phyloP scores from a whole-genome alignment of 2,797 vertebrate species.

The Sebastes steindachneri region DNA sequence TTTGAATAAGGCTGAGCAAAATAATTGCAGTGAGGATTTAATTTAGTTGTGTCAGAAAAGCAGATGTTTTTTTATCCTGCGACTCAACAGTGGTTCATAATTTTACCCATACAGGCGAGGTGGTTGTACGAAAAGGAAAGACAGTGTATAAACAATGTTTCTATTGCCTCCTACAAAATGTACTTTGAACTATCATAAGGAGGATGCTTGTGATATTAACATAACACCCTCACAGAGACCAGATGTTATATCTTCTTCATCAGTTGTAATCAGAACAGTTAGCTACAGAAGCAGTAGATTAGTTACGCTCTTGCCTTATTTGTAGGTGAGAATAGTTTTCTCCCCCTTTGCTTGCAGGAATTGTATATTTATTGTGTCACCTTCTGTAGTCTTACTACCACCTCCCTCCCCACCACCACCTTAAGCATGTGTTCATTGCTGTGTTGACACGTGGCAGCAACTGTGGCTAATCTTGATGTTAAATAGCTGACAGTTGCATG shows the following conservation, averaged over 20 bases:
- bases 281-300: background rate
- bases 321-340: slow-evolving; percentile 24
- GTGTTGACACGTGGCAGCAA: slow-evolving; percentile 76
- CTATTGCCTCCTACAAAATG: slow-evolving; percentile 1
- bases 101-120: background rate
- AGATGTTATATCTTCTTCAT: background rate
- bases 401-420: slow-evolving; percentile 19
- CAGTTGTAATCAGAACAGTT: background rate
- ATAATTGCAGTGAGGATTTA: background rate
- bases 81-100: background rate
- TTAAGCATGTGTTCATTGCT: slow-evolving; percentile 78
- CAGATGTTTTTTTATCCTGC: background rate
- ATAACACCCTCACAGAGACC: background rate
- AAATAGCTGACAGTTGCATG: slow-evolving; percentile 74
- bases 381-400: slow-evolving; percentile 8
- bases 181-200: slow-evolving; percentile 27
- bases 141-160: background rate
- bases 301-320: background rate
- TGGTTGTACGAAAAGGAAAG: background rate
- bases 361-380: slow-evolving; percentile 40
- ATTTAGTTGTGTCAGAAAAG: slow-evolving; percentile 9
- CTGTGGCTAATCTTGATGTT: slow-evolving; percentile 78
- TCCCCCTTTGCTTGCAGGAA: slow-evolving; percentile 24
- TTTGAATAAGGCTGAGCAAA: slow-evolving; percentile 25
- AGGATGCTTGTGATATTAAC: slow-evolving; percentile 9